Evolutionary conservation across 37 sponge, comb jelly and placozoan genomes (phyloP), one percentile per base, ranked within the genome.

Genomic region (Oscarella lobularis): DNA sequence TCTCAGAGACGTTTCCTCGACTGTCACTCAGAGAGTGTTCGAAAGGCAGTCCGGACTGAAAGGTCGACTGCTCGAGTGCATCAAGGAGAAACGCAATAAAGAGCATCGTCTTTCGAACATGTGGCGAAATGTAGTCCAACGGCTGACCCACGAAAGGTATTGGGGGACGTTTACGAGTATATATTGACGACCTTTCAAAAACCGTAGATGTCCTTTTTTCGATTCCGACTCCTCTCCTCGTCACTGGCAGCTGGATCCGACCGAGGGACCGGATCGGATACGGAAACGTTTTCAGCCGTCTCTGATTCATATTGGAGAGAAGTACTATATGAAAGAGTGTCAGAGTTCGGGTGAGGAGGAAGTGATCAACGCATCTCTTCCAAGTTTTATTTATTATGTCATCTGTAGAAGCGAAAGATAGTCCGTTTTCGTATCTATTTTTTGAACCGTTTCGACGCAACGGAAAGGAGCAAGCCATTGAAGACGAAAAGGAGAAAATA

Each of bases 191-290:
- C n/a, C n/a, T n/a, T n/a, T n/a, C n/a, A n/a, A n/a, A n/a, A n/a
- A n/a, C n/a, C n/a, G n/a, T 35, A 70, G 73, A 29, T n/a, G n/a
- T 70, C 32, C 36, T n/a, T 20, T 29, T 20, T 70, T 29, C 27
- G 73, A 70, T 27, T 29, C 14, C 14, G 20, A 70, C 14, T n/a
- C 35, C 9, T 9, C 32, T 27, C 27, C 73, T 20, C 14, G 27
- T 14, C 36, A 29, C 36, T 88, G 85, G 85, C 89, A 91, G 88
- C 82, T 95, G 76, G 95, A 95, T 72, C 95, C 95, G 37, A 95
- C 95, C 0, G 95, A 95, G 41, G 95, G 95, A 0, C 95, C 95
- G 0, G 80, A 83, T 33, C 36, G 95, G 3, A 85, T 85, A 35
- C 67, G 95, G 33, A 74, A 86, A 73, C 77, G 95, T 36, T 40